Conservation (phyloP, 2,113 vertebrate species). For the Mastomys coucha region DNA sequence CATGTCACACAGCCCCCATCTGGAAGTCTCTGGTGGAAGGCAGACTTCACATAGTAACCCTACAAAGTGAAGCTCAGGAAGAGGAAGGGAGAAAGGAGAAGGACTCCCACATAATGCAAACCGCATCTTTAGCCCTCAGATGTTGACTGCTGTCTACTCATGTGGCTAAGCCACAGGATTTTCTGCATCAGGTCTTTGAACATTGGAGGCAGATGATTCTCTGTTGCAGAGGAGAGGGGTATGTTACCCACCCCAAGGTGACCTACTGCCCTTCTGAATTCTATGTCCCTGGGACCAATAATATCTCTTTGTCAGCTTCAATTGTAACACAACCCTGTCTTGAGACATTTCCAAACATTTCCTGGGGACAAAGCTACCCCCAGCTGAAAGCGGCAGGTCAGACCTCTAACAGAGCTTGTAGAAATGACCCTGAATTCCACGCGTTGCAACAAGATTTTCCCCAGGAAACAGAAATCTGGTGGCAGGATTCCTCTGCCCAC, state of each 20-base stretch:
- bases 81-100: background rate
- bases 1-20: background rate
- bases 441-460: background rate
- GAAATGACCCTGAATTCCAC: background rate
- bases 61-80: background rate
- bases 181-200: background rate
- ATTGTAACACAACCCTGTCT: background rate
- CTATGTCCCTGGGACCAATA: background rate
- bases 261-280: background rate
- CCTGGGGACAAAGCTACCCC: background rate
- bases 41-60: background rate
- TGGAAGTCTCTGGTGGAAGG: background rate
- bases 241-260: accelerated
- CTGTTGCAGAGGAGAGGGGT: no score
- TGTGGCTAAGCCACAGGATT: background rate
- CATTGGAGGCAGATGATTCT: background rate
- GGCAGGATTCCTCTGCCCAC: background rate
- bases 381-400: background rate
- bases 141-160: background rate
- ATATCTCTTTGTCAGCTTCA: background rate
- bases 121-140: background rate
- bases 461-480: background rate
- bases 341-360: background rate
- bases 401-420: background rate
- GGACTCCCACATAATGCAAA: background rate